A percentile compares a stretch with the other conserved stretches of the same genome.
Conservation (phyloP, 2,113 vertebrate species). For the Scartelaos histophorus region DNA sequence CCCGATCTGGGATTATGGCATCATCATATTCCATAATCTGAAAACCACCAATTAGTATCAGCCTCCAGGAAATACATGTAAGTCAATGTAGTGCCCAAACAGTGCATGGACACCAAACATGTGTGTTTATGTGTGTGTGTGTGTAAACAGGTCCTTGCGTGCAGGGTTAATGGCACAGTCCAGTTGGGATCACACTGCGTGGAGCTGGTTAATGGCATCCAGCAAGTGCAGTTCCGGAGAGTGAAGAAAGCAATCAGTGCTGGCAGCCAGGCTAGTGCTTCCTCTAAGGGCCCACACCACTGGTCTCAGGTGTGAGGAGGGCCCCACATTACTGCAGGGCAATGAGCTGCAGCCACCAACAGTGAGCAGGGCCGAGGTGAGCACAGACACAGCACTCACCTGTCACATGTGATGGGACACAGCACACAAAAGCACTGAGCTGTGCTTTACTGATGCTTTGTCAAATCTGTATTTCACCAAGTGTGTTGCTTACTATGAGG, state of each 20-base stretch:
- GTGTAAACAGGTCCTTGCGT: constrained; percentile 59
- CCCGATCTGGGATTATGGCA: too few species aligned
- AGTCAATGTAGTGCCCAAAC: not conserved
- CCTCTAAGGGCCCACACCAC: constrained; percentile 62
- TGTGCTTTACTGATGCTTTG: not conserved
- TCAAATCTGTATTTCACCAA: not conserved
- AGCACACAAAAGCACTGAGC: not conserved
- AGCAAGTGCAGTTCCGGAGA: constrained; percentile 70
- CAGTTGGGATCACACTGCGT: constrained; percentile 55
- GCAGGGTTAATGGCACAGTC: constrained; percentile 61
- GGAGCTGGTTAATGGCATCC: constrained; percentile 70
- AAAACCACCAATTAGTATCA: not conserved
- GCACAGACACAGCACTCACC: constrained; percentile 6
- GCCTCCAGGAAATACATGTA: not conserved
- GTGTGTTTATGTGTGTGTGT: constrained; percentile 21
- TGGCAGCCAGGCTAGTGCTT: constrained; percentile 69
- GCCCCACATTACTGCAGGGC: constrained; percentile 70
- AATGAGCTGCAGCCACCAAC: constrained; percentile 74
- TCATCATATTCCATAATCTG: too few species aligned
- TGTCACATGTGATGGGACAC: constrained; percentile 12
- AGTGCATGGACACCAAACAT: not conserved
- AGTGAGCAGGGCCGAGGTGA: constrained; percentile 48
- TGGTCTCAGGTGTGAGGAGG: constrained; percentile 73
- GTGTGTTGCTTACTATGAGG: too few species aligned
- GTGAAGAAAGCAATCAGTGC: constrained; percentile 78